Evolutionary conservation across 2,113 vertebrate genomes (phyloP).

Genomic region (Phaethon lepturus): DNA sequence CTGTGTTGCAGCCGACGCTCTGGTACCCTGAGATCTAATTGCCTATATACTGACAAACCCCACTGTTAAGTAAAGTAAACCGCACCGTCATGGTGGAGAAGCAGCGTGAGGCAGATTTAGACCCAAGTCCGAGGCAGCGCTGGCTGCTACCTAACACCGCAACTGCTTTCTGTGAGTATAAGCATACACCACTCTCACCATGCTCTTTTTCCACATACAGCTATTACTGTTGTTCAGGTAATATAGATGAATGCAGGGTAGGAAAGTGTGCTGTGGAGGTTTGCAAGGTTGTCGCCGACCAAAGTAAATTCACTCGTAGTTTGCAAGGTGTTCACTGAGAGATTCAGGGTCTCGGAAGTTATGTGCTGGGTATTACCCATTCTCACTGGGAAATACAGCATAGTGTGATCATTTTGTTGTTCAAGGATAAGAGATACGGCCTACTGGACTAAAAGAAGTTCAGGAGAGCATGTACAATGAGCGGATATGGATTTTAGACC

Average conservation of each 20-base stretch:
- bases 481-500: neutral
- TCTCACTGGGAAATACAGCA: neutral
- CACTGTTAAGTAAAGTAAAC: fast-evolving
- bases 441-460: neutral
- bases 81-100: fast-evolving
- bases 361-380: too few relatives aligned
- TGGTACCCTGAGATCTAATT: neutral
- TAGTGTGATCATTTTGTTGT: neutral
- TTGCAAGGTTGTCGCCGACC: neutral
- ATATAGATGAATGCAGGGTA: neutral
- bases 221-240: neutral
- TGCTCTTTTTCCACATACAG: fast-evolving
- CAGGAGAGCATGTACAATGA: neutral
- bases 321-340: neutral
- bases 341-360: neutral
- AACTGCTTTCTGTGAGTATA: fast-evolving
- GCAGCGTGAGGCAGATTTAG: neutral
- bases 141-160: fast-evolving
- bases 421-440: neutral
- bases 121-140: neutral
- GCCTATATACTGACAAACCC: neutral
- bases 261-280: too few relatives aligned
- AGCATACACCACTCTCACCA: fast-evolving
- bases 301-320: neutral
- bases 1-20: fast-evolving